Base-by-base conservation (phyloP, 2,888 invertebrate genomes). In the Mesorhabditis spiculigera region DNA sequence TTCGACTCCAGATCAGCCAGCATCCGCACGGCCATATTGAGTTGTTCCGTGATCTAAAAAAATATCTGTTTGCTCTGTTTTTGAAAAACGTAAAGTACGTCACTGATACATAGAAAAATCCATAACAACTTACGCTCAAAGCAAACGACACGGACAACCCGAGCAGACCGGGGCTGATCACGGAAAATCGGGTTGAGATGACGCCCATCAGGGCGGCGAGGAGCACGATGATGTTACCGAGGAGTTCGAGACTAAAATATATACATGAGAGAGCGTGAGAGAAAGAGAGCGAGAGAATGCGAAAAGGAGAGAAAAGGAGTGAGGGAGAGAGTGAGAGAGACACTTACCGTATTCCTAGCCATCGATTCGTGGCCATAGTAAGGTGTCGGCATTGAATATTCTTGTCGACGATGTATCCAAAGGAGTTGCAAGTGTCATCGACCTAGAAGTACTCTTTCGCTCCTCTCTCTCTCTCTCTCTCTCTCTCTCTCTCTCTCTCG, bases 1-100 rank as follows among this genome's bases (percentile, higher is more conserved):
- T 96, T 95, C 0, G 95, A 94, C 89, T 97, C 96, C 63, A 96
- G 92, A 85, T 96, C 96, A 2, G 94, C 93, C 0, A 93, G 93
- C 93, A 95, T 94, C 77, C 95, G 90, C 43, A 97, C 95, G 81
- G 70, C 70, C 43, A 76, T 74, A 44, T 73, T 73, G n/a, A 76
- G 50, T 2, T 71, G 73, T 71, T 76, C 76, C 13, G 76, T 76
- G 58, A 76, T 76, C 72, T 72, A 62, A 41, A 70, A n/a, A 50
- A 50, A 50, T 50, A 13, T 50, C 58, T 50, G n/a, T 13, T 13
- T 50, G n/a, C 58, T 28, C 4, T 66, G 10, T 66, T 42, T 13
- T 13, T 5, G 41, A 4, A 44, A 8, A 5, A 42, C 66, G 42
- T 41, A 10, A n/a, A n/a, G 44, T 3, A 41, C 44, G 10, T 8